These are phyloP conservation scores for Struthidea cinerea DNA, from an alignment of 2,113 vertebrate species.

Conservation along the genomic window DNA sequence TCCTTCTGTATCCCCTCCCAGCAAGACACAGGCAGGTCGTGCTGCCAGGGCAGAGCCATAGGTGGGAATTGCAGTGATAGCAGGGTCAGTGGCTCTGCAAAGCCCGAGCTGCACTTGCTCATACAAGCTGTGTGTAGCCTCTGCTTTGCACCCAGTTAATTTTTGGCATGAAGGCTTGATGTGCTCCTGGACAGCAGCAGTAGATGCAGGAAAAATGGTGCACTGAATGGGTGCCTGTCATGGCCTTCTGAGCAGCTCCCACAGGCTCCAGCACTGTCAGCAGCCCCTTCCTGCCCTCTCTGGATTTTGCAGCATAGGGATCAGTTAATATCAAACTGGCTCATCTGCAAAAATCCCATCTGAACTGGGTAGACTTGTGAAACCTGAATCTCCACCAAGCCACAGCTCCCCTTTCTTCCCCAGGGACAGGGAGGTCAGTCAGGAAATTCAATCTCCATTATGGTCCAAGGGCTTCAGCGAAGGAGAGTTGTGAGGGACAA, in stretches of 20 bases:
- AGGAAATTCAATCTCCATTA: neutral
- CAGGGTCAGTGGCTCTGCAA: fast-evolving
- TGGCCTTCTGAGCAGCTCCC: neutral
- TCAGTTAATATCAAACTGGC: neutral
- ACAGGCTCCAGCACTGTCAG: neutral
- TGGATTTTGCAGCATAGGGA: neutral
- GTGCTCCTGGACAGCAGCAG: neutral
- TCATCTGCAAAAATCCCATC: neutral
- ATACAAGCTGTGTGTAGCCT: neutral
- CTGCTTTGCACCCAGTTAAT: neutral
- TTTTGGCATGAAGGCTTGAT: neutral
- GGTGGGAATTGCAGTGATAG: neutral
- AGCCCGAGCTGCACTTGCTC: fast-evolving
- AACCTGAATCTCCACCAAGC: neutral
- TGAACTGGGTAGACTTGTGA: neutral
- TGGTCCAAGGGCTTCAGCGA: fast-evolving
- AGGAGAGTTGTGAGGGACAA: neutral
- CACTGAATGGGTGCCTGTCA: fast-evolving
- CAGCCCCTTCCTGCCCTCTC: neutral
- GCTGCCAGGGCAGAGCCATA: neutral
- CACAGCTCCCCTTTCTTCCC: neutral
- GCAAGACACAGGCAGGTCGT: neutral
- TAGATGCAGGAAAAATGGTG: neutral
- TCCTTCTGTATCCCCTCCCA: neutral
- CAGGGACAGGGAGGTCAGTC: neutral